Conservation (phyloP, 2,113 vertebrate species). For the Blennius ocellaris region DNA sequence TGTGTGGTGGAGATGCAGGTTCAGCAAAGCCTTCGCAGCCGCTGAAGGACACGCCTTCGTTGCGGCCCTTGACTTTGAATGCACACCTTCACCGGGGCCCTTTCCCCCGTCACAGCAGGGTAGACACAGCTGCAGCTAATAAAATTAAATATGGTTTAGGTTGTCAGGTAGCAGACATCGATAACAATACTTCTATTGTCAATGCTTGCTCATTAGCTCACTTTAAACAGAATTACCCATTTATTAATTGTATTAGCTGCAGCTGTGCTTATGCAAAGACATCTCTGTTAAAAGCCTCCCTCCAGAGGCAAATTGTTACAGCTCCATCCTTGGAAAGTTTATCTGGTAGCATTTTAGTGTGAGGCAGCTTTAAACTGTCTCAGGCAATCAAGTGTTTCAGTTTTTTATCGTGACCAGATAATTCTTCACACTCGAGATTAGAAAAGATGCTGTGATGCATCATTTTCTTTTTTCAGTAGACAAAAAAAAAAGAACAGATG, state of each 20-base stretch:
- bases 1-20: constrained; percentile 4
- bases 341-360: not conserved
- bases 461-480: not conserved
- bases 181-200: constrained; percentile 34
- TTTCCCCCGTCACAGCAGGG: constrained; percentile 25
- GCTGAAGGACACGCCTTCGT: constrained; percentile 35
- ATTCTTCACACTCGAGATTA: not conserved
- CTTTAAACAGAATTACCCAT: constrained; percentile 51
- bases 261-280: constrained; percentile 50
- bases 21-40: constrained; percentile 16
- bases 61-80: constrained; percentile 16
- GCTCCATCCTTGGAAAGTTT: not conserved
- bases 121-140: constrained; percentile 37
- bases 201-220: constrained; percentile 33
- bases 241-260: constrained; percentile 57
- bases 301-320: constrained; percentile 25
- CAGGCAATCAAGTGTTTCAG: not conserved
- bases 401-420: not conserved
- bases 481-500: not conserved
- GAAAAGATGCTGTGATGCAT: not conserved
- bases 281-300: constrained; percentile 28
- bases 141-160: constrained; percentile 41
- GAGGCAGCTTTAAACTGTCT: not conserved
- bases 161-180: constrained; percentile 41
- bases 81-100: not conserved